Evolutionary conservation across 2,797 vertebrate species (phyloP), one percentile per base, ranked within the genome.

Genomic region (Spondyliosoma cantharus): DNA sequence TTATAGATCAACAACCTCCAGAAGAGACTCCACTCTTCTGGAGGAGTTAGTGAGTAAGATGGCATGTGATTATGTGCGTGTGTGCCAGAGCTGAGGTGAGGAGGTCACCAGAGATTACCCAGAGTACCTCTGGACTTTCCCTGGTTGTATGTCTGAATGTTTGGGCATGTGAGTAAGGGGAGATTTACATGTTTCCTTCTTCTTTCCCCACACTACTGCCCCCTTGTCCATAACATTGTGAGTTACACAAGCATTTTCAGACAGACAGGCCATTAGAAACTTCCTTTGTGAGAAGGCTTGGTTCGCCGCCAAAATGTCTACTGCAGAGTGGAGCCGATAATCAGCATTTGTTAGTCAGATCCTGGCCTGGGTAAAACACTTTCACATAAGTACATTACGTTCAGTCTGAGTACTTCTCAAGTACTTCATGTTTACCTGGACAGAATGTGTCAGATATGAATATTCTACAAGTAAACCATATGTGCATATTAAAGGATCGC

Each of bases 1-100:
- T 87, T 76, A 86, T 90, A 92, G 86, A 86, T 86, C 75, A 92
- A 83, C 90, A 90, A 85, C 80, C 82, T 76, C 74, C 32, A 37
- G 77, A 88, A 89, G 77, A 89, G 87, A 85, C 72, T 11, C n/a
- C 60, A 62, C 71, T 89, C 71, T 73, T 78, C 78, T 87, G 61
- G 74, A 80, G 61, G 74, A 83, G 78, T 78, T 77, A 84, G 74
- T 49, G 78, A 76, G 83, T 86, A 80, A 89, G 71, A 81, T 71
- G 71, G 74, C 76, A 78, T 82, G 88, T 82, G 87, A 88, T 86
- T 85, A 81, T 80, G 48, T 79, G 27, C 71, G 49, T 67, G 56
- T 64, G 69, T 65, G 70, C 75, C 42, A 58, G 50, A 70, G 64
- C 79, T 78, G 66, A 80, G 72, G 85, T 85, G 69, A 89, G 71